Evolutionary conservation across 2,888 invertebrate genomes (phyloP).

Genomic region (Gymnocheta viridis): DNA sequence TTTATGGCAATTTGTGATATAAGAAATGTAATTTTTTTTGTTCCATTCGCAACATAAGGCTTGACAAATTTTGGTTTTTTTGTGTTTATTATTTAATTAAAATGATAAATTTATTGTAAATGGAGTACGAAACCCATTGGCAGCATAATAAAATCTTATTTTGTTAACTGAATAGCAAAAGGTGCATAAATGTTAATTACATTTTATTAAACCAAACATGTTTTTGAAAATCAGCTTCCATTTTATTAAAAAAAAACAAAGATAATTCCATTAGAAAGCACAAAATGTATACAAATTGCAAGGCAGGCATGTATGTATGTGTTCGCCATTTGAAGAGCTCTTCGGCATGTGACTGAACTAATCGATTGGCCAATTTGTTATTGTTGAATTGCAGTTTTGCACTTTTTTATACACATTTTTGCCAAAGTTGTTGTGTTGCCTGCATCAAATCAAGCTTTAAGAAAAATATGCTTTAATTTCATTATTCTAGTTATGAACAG

Average conservation of each 20-base stretch:
- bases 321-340: background rate
- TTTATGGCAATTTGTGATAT: constrained; percentile 11
- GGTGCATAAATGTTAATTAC: constrained; percentile 6
- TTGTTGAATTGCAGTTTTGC: constrained; percentile 60
- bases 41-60: constrained; percentile 55
- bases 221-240: constrained; percentile 9
- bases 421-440: constrained; percentile 3
- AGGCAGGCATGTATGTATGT: too few species aligned
- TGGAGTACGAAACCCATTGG: background rate
- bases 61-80: constrained; percentile 68
- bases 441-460: constrained; percentile 25
- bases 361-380: constrained; percentile 65
- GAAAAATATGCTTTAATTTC: constrained; percentile 38
- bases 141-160: constrained; percentile 43
- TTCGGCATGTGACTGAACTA: constrained; percentile 35
- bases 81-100: constrained; percentile 41
- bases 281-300: background rate
- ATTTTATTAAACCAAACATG: background rate
- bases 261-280: background rate
- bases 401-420: constrained; percentile 42
- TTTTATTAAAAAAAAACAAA: background rate
- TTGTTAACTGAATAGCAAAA: background rate
- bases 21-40: constrained; percentile 31
- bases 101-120: constrained; percentile 57
- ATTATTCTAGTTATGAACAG: constrained; percentile 44